Conservation (phyloP, 2,888 invertebrate species). For the Lycocerus yunnanus region DNA sequence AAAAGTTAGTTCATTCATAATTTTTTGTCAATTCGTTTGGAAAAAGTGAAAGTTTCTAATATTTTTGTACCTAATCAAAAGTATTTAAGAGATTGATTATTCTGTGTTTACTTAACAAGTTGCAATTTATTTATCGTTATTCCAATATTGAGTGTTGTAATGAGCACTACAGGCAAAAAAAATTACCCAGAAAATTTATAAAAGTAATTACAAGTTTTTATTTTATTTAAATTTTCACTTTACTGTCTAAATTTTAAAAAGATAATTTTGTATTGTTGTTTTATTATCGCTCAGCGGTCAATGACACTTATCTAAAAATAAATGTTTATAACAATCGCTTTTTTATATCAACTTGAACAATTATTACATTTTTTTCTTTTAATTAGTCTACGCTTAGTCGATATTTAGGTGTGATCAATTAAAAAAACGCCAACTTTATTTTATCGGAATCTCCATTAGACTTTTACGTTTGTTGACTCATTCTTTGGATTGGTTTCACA, state of each 20-base stretch:
- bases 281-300: slow-evolving; percentile 50
- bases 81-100: slow-evolving; percentile 4
- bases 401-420: not conserved
- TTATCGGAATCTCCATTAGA: not conserved
- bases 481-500: not conserved
- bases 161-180: not conserved
- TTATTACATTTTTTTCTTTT: not conserved
- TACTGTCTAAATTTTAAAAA: slow-evolving; percentile 31
- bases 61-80: slow-evolving; percentile 1
- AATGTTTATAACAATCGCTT: slow-evolving; percentile 30
- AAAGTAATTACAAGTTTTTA: not conserved
- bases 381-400: not conserved
- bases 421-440: not conserved
- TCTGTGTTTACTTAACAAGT: not conserved
- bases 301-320: slow-evolving; percentile 54
- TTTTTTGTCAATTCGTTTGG: not conserved
- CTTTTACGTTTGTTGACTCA: not conserved
- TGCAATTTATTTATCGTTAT: not conserved
- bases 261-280: slow-evolving; percentile 42
- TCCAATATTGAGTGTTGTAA: not conserved
- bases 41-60: slow-evolving; percentile 2
- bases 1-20: not conserved
- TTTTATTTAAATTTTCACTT: slow-evolving; percentile 17
- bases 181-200: not conserved
- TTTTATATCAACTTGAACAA: slow-evolving; percentile 15